Evolutionary conservation across 2,888 invertebrate species (phyloP).

Genomic region (Chaitophorus viminalis): DNA sequence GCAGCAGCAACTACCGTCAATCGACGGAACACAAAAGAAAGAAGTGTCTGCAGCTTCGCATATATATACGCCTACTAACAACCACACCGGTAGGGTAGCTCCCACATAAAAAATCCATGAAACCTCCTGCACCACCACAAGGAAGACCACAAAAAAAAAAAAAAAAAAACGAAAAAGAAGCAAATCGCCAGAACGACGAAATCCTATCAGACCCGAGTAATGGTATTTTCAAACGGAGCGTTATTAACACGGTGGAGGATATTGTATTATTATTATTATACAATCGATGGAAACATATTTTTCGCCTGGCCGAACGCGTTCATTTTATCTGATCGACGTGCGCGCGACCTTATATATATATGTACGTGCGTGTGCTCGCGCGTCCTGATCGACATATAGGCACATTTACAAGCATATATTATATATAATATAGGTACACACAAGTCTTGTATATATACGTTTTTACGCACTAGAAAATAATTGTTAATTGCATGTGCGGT

Average conservation of each 20-base stretch:
- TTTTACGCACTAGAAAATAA: slow-evolving; percentile 24
- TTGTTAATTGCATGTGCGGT: slow-evolving; percentile 28
- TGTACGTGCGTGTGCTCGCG: not conserved
- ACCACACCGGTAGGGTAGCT: not conserved
- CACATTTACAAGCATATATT: not conserved
- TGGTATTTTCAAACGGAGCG: slow-evolving; percentile 57
- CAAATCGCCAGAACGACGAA: slow-evolving; percentile 42
- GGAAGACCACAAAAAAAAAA: slow-evolving; percentile 4
- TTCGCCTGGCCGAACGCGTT: slow-evolving; percentile 48
- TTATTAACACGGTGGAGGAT: slow-evolving; percentile 37
- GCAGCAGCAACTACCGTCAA: slow-evolving; percentile 22
- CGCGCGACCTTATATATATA: not conserved
- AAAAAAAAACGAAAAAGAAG: slow-evolving; percentile 24
- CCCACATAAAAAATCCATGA: not conserved
- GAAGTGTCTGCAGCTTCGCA: not conserved
- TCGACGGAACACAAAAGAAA: slow-evolving; percentile 35
- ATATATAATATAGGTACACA: not conserved
- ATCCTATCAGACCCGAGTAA: slow-evolving; percentile 50
- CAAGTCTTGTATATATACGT: not conserved
- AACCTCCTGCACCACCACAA: slow-evolving; percentile 8
- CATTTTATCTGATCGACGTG: slow-evolving; percentile 43
- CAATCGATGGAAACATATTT: slow-evolving; percentile 52
- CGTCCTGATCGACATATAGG: slow-evolving; percentile 12
- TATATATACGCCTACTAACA: slow-evolving; percentile 8
- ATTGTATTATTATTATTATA: slow-evolving; percentile 45